These are phyloP conservation scores for Nephotettix cincticeps DNA, from an alignment of 1,140 invertebrate species.

Conservation along the genomic window DNA sequence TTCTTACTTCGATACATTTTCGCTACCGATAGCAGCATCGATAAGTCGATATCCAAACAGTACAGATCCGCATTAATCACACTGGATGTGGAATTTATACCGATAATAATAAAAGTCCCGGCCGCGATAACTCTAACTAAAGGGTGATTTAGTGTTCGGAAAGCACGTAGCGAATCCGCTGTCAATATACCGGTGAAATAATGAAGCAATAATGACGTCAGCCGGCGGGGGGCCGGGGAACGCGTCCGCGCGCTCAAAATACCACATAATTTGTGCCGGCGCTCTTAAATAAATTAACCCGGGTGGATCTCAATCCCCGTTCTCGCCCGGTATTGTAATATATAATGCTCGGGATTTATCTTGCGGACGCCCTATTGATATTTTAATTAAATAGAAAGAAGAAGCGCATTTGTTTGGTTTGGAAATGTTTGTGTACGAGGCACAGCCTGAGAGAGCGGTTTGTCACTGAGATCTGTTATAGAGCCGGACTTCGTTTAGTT, in stretches of 20 bases:
- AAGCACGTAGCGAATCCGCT: slow-evolving; percentile 13
- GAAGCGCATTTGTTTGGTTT: no score
- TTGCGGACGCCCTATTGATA: no score
- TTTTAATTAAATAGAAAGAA: no score
- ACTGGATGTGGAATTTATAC: slow-evolving; percentile 14
- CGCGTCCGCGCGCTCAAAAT: slow-evolving; percentile 28
- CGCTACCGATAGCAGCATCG: no score
- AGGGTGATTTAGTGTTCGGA: background rate
- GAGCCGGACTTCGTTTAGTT: no score
- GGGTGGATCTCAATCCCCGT: slow-evolving; percentile 27
- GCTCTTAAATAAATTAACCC: slow-evolving; percentile 29
- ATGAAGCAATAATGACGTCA: slow-evolving; percentile 31
- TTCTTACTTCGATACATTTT: no score
- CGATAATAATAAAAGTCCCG: slow-evolving; percentile 16
- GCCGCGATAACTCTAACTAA: background rate
- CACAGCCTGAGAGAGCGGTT: no score
- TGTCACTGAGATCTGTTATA: no score
- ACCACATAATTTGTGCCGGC: slow-evolving; percentile 29
- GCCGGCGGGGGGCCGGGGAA: slow-evolving; percentile 1
- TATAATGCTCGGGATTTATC: background rate
- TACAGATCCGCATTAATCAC: no score
- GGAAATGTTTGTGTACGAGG: no score
- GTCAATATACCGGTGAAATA: slow-evolving; percentile 29
- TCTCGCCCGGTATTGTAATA: background rate
- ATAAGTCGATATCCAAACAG: no score